Evolutionary conservation across 2,888 invertebrate species (phyloP).

Genomic region (Chalcosyrphus nemorum): DNA sequence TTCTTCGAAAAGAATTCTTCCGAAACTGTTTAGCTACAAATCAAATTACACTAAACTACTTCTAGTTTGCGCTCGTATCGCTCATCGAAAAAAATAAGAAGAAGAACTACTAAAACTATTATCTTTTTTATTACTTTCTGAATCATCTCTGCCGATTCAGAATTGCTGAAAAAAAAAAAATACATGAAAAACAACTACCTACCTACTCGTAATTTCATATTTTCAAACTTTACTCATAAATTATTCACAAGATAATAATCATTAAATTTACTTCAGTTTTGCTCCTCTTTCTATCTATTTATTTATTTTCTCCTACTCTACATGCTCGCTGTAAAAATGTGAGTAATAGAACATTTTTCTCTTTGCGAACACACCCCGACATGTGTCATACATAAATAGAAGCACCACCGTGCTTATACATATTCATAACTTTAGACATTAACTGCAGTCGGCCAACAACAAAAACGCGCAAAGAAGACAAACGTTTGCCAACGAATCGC

Average conservation of each 20-base stretch:
- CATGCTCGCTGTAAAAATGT: neutral
- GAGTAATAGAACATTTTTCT: neutral
- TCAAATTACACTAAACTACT: neutral
- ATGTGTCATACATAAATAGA: conserved; percentile 39
- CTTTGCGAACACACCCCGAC: conserved; percentile 7
- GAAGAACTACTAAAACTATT: neutral
- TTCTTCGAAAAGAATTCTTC: neutral
- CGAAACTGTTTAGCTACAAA: neutral
- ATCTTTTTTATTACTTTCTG: conserved; percentile 11
- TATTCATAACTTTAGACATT: conserved; percentile 6
- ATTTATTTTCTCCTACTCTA: neutral
- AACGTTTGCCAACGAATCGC: conserved; percentile 11
- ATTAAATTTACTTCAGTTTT: conserved; percentile 7
- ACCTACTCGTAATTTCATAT: neutral
- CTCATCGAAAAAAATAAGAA: neutral
- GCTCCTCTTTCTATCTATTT: neutral
- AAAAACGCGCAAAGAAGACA: conserved; percentile 3
- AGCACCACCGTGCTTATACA: neutral
- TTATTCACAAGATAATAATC: neutral
- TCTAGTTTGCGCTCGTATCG: neutral
- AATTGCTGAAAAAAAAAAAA: neutral
- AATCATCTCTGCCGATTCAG: neutral
- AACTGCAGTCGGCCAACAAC: conserved; percentile 5
- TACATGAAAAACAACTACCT: neutral
- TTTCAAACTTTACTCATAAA: neutral